phyloP scores from a whole-genome alignment of 1,140 invertebrate genomes.

The Caerostris extrusa region DNA sequence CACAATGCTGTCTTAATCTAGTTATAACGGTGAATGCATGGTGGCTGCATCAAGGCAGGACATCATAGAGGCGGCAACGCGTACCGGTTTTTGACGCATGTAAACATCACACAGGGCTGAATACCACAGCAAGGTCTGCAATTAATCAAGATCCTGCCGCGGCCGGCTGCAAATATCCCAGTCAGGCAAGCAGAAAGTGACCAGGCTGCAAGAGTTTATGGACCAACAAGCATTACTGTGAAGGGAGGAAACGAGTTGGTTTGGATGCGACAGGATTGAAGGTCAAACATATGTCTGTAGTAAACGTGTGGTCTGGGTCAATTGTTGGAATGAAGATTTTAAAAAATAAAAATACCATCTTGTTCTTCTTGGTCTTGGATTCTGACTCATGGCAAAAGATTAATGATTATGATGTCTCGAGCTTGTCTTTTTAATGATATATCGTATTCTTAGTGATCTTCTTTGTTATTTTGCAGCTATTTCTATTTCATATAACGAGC shows the following conservation, averaged over 20 bases:
- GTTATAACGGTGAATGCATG: neutral
- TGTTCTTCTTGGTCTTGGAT: neutral
- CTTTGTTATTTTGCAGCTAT: too few species aligned
- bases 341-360: neutral
- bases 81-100: conserved; percentile 54
- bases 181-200: neutral
- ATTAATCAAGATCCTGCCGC: conserved; percentile 29
- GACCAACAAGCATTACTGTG: neutral
- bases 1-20: neutral
- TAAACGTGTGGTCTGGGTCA: too few species aligned
- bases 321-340: too few species aligned
- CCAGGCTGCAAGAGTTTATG: neutral
- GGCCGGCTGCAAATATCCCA: conserved; percentile 21
- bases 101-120: conserved; percentile 33
- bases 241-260: neutral
- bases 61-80: conserved; percentile 45
- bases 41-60: neutral
- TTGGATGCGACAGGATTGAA: conserved; percentile 1
- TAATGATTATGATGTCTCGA: too few species aligned
- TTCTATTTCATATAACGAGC: too few species aligned
- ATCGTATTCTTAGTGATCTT: too few species aligned
- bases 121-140: conserved; percentile 21
- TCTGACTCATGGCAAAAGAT: too few species aligned
- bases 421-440: too few species aligned
- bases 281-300: neutral